Percentiles rank a stretch among this genome's conserved stretches.
phyloP scores from a whole-genome alignment of 35 echinoderm and acorn worm genomes.

The Ptychodera flava region DNA sequence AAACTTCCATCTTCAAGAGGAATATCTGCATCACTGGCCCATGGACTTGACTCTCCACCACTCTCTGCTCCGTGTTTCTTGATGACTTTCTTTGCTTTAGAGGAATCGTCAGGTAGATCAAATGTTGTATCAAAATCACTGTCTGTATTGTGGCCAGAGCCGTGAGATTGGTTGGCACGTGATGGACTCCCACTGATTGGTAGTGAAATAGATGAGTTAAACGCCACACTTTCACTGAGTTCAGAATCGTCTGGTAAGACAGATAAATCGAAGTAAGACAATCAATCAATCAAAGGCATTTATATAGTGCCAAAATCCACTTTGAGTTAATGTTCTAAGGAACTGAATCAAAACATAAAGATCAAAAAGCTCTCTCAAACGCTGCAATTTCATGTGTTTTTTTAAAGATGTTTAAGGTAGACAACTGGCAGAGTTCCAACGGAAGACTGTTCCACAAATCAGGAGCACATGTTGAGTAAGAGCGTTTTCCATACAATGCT shows the following conservation, averaged over 20 bases:
- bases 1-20: constrained; percentile 17
- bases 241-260: background rate
- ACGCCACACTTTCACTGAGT: background rate
- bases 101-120: constrained; percentile 77
- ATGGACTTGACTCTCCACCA: constrained; percentile 46
- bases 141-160: constrained; percentile 68
- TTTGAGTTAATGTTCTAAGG: too few species aligned
- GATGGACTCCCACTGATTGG: background rate
- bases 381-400: too few species aligned
- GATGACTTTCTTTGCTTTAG: background rate
- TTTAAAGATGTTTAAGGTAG: too few species aligned
- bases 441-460: too few species aligned
- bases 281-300: too few species aligned
- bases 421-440: too few species aligned
- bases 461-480: too few species aligned
- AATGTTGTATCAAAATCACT: constrained; percentile 75
- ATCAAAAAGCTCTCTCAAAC: too few species aligned
- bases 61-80: background rate
- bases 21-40: constrained; percentile 57
- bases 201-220: constrained; percentile 7
- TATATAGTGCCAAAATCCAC: too few species aligned
- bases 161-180: constrained; percentile 4
- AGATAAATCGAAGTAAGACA: too few species aligned
- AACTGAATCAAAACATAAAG: too few species aligned
- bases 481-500: too few species aligned